Conservation (phyloP, 2,888 invertebrate genomes). For the Mythimna lalbum region DNA sequence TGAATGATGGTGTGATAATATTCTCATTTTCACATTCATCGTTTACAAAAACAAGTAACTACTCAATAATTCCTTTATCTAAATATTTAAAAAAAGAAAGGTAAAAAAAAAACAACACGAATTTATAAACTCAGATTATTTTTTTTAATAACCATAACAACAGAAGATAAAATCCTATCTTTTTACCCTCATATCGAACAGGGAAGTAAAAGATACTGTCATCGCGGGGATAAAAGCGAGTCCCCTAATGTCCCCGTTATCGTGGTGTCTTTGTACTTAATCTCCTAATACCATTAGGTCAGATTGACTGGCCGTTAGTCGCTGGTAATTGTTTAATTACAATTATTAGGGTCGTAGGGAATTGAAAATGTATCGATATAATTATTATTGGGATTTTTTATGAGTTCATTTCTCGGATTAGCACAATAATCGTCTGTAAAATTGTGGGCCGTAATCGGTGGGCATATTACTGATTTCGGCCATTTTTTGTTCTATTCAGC, state of each 20-base stretch:
- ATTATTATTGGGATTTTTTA: slow-evolving; percentile 18
- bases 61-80: too few relatives aligned
- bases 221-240: slow-evolving; percentile 46
- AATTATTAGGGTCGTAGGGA: slow-evolving; percentile 44
- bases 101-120: too few relatives aligned
- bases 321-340: slow-evolving; percentile 63
- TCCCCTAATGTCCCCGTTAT: slow-evolving; percentile 59
- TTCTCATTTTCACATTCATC: too few relatives aligned
- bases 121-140: not conserved
- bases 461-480: not conserved
- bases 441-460: too few relatives aligned
- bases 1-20: too few relatives aligned
- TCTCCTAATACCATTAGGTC: slow-evolving; percentile 62
- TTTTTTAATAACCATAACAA: slow-evolving; percentile 38
- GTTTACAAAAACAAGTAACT: too few relatives aligned
- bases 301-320: slow-evolving; percentile 59
- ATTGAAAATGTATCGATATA: slow-evolving; percentile 22
- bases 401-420: not conserved
- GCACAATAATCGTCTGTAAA: too few relatives aligned
- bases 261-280: slow-evolving; percentile 57
- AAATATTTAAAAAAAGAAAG: too few relatives aligned
- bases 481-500: not conserved
- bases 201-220: slow-evolving; percentile 58
- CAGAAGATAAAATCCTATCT: slow-evolving; percentile 53
- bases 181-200: slow-evolving; percentile 51